Evolutionary conservation across 1,140 invertebrate genomes (phyloP).

Genomic region (Drosophila virilis): DNA sequence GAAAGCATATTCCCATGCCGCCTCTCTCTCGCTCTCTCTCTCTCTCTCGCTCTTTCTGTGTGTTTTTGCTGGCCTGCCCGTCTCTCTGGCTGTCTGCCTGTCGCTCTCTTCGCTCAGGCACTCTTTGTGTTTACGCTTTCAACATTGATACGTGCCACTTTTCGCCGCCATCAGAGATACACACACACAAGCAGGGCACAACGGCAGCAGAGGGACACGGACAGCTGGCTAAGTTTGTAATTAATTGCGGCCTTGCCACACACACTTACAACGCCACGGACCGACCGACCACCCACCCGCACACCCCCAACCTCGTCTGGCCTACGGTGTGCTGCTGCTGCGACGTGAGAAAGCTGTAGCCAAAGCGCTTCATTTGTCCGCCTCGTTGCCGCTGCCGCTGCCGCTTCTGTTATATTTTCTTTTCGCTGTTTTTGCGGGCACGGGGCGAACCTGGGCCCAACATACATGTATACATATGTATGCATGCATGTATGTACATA

Average conservation of each 20-base stretch:
- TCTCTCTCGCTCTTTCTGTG: conserved; percentile 9
- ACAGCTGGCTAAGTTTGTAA: conserved; percentile 78
- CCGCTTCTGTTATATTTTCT: conserved; percentile 36
- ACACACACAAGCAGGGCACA: conserved; percentile 21
- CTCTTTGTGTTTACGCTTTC: conserved; percentile 73
- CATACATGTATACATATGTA: background rate
- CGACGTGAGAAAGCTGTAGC: conserved; percentile 45
- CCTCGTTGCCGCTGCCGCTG: conserved; percentile 10
- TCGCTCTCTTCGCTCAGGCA: conserved; percentile 30
- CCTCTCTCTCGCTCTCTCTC: conserved; percentile 13
- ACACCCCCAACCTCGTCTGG: conserved; percentile 6
- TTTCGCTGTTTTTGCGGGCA: conserved; percentile 34
- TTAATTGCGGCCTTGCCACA: conserved; percentile 77
- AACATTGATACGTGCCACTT: conserved; percentile 79
- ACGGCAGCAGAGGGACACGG: conserved; percentile 37
- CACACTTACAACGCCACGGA: conserved; percentile 14
- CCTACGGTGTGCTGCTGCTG: conserved; percentile 5
- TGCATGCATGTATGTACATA: too few relatives aligned
- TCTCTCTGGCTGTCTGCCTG: conserved; percentile 17
- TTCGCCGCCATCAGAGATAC: conserved; percentile 48
- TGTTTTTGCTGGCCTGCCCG: conserved; percentile 8
- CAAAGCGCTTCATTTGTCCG: conserved; percentile 29
- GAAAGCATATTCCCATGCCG: conserved; percentile 46
- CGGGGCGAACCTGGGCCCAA: conserved; percentile 2
- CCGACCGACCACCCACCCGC: background rate